A percentile compares a stretch with the other conserved stretches of the same genome.
These are phyloP conservation scores for Gila orcuttii DNA, from an alignment of 2,113 vertebrate genomes.

Conservation along the genomic window DNA sequence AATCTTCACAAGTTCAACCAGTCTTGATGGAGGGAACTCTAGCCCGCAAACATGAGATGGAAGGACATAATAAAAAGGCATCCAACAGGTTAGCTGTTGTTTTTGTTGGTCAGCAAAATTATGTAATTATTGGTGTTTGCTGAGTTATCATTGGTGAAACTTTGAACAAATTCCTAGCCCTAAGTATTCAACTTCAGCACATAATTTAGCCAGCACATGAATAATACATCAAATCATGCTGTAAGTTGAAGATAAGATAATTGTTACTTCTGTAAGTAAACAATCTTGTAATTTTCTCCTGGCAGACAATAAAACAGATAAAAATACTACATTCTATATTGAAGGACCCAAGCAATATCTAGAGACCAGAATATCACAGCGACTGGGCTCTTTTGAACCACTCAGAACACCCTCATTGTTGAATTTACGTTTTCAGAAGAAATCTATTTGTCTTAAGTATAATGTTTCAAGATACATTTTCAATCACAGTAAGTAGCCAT, in stretches of 20 bases:
- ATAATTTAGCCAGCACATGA: no score
- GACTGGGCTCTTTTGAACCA: not conserved
- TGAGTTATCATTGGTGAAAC: not conserved
- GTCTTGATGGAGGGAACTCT: constrained; percentile 87
- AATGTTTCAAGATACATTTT: no score
- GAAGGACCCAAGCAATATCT: not conserved
- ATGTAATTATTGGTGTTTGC: not conserved
- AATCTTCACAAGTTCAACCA: constrained; percentile 58
- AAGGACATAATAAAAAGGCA: constrained; percentile 87
- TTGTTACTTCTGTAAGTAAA: no score
- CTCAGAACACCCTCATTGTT: no score
- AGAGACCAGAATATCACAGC: not conserved
- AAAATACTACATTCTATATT: not conserved
- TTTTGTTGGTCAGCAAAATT: not conserved
- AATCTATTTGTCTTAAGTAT: no score
- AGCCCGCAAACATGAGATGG: constrained; percentile 89
- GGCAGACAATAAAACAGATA: not conserved
- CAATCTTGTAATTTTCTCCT: no score
- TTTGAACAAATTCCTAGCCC: no score
- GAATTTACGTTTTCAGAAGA: no score
- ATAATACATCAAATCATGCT: no score
- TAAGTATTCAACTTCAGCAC: no score
- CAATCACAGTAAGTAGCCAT: not conserved
- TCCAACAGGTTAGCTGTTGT: constrained; percentile 83
- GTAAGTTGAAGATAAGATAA: no score